Evolutionary conservation across 2,113 vertebrate species (phyloP).

Genomic region (Pseudolaguvia tuberculata): DNA sequence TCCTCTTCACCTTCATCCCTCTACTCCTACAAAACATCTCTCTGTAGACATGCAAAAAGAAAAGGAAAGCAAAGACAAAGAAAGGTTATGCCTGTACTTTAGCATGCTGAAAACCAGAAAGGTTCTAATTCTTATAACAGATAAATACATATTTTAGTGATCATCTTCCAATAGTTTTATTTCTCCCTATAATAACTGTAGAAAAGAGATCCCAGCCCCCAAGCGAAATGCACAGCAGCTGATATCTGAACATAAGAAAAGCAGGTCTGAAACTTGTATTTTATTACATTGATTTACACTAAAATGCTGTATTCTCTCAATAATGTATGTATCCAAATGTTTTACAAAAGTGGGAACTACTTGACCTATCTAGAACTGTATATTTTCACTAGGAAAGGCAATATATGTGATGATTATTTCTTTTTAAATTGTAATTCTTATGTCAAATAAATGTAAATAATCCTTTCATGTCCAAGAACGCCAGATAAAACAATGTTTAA

Average conservation of each 20-base stretch:
- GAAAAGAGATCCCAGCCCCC: slow-evolving; percentile 58
- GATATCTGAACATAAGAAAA: slow-evolving; percentile 55
- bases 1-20: slow-evolving; percentile 66
- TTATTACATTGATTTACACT: not conserved
- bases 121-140: too few relatives aligned
- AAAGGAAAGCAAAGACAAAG: slow-evolving; percentile 42
- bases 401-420: slow-evolving; percentile 9
- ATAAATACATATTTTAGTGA: not conserved
- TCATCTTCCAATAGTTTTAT: slow-evolving; percentile 24
- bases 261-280: slow-evolving; percentile 59
- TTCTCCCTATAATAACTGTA: slow-evolving; percentile 53
- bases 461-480: slow-evolving; percentile 62
- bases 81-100: slow-evolving; percentile 6
- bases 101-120: not conserved
- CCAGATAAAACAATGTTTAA: slow-evolving; percentile 56
- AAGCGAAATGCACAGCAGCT: slow-evolving; percentile 58
- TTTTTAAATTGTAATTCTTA: not conserved
- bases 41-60: slow-evolving; percentile 47
- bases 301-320: not conserved
- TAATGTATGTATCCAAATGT: not conserved
- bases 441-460: slow-evolving; percentile 11
- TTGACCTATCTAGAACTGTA: not conserved
- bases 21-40: slow-evolving; percentile 50
- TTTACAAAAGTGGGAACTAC: not conserved
- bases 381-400: not conserved